Conservation (phyloP, 2,888 invertebrate genomes). For the Melanophora roralis region DNA sequence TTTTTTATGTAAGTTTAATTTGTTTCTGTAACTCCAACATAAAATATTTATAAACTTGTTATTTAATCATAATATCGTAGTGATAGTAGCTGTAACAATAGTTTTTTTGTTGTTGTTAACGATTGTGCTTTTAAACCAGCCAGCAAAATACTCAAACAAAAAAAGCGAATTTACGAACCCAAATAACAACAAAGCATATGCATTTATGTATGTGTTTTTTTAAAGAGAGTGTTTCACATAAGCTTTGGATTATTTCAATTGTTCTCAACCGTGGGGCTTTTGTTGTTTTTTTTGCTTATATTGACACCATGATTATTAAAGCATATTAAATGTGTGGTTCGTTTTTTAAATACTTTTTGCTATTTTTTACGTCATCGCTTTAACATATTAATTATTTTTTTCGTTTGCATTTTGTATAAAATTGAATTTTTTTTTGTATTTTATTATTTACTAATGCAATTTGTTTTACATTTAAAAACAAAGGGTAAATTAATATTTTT, state of each 20-base stretch:
- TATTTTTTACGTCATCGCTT: not conserved
- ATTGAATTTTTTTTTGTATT: slow-evolving; percentile 61
- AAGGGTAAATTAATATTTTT: slow-evolving; percentile 30
- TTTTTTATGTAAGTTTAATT: slow-evolving; percentile 27
- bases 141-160: too few species aligned
- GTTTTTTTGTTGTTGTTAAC: too few species aligned
- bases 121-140: not conserved
- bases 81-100: too few species aligned
- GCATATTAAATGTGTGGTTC: slow-evolving; percentile 60
- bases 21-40: slow-evolving; percentile 35
- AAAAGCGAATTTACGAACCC: too few species aligned
- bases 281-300: slow-evolving; percentile 10
- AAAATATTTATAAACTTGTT: slow-evolving; percentile 59
- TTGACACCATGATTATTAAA: slow-evolving; percentile 57
- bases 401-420: slow-evolving; percentile 42
- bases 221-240: slow-evolving; percentile 1
- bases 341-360: slow-evolving; percentile 28
- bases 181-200: too few species aligned
- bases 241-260: slow-evolving; percentile 54
- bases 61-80: slow-evolving; percentile 49
- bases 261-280: slow-evolving; percentile 24
- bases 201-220: not conserved
- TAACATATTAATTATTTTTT: slow-evolving; percentile 20
- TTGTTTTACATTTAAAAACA: slow-evolving; percentile 12
- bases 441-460: slow-evolving; percentile 58